Conservation (phyloP, 1,140 invertebrate species). For the Drosophila erecta region DNA sequence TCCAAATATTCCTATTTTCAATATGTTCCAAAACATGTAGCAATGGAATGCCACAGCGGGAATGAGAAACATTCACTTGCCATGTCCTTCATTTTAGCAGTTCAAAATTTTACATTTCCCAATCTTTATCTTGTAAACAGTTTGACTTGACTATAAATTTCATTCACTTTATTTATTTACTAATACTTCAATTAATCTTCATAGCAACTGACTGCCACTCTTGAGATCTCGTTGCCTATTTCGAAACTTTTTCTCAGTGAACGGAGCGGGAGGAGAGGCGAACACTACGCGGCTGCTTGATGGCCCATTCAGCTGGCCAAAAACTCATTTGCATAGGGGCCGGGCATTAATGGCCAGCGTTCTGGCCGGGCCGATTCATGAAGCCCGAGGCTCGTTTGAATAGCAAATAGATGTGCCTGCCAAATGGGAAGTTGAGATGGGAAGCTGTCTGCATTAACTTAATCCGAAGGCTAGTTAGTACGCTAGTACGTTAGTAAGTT, state of each 20-base stretch:
- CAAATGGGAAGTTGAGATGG: constrained; percentile 2
- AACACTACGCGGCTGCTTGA: constrained; percentile 1
- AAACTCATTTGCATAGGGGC: constrained; percentile 12
- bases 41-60: background rate
- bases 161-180: too few relatives aligned
- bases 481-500: constrained; percentile 5
- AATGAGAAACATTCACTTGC: too few relatives aligned
- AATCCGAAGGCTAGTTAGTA: constrained; percentile 29
- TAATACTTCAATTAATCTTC: too few relatives aligned
- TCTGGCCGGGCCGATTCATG: constrained; percentile 24
- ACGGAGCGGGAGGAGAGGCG: background rate
- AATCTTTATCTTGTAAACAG: too few relatives aligned
- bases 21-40: background rate
- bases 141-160: too few relatives aligned
- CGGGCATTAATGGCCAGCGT: constrained; percentile 2
- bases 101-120: too few relatives aligned
- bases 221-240: background rate
- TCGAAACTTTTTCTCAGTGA: constrained; percentile 1
- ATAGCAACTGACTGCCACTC: background rate
- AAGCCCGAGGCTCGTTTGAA: background rate
- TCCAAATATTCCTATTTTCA: background rate
- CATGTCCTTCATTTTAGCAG: too few relatives aligned
- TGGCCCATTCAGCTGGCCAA: constrained; percentile 16
- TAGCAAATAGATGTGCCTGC: constrained; percentile 9
- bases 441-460: constrained; percentile 19